Base-by-base conservation (phyloP, 2,888 invertebrate genomes). In the Limenitis camilla region DNA sequence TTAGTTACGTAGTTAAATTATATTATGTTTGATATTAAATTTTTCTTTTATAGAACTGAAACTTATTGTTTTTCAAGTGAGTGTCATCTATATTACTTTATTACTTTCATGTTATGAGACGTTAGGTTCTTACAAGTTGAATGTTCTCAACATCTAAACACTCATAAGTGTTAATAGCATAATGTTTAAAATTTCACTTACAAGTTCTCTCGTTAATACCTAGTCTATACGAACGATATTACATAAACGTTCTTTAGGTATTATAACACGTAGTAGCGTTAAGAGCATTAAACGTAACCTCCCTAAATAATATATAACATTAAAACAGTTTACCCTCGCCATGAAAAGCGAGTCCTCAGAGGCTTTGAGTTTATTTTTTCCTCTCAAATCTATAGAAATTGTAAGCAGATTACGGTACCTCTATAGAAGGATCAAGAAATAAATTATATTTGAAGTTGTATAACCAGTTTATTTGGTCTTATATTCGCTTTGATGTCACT, bases 221-320 rank as follows among this genome's bases (percentile, higher is more conserved):
- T 19, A 19, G 9, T 32, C 10, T 42, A 43, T 31, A 19, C 2
- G 33, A 27, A 31, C 7, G 8, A 11, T 40, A 38, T 11, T 40
- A 40, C 32, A 44, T 32, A 33, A 19, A 41, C 11, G 43, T 38
- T 32, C 27, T 49, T 31, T 41, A n/a, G 42, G 35, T 41, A 44
- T 60, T 64, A 64, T 58, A 60, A 59, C 61, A 64, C 60, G 55
- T 53, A 52, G 61, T 45, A 52, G 62, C 56, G 63, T 58, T 68
- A 68, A 68, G 66, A 62, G 63, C 63, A 63, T 67, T 67, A 66
- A 48, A 51, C 52, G 58, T 59, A 64, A 66, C 61, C 61, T 59
- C 55, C 53, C 51, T 66, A 60, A 65, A 65, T 65, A 66, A 64
- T 67, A 60, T 62, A 64, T 63, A 58, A 58, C 58, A 55, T 57